These are phyloP conservation scores for Coccyzus lansbergi DNA, from an alignment of 2,797 vertebrate genomes.

Conservation along the genomic window DNA sequence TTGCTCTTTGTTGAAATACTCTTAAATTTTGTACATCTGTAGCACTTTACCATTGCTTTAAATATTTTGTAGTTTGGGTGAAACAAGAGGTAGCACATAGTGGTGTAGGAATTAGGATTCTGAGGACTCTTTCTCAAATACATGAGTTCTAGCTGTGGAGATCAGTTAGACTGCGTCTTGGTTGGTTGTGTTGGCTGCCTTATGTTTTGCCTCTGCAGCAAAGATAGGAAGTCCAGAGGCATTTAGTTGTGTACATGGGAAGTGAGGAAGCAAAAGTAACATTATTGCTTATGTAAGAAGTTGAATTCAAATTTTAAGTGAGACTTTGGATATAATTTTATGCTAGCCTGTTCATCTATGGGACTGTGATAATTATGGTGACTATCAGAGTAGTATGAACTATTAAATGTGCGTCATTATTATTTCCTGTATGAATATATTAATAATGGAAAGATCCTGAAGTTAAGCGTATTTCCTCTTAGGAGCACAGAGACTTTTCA, in stretches of 20 bases:
- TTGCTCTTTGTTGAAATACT: background rate
- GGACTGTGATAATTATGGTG: background rate
- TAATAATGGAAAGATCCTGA: background rate
- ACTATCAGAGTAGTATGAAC: background rate
- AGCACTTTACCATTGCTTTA: background rate
- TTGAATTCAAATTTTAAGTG: background rate
- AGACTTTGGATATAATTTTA: background rate
- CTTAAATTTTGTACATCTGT: background rate
- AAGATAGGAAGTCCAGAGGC: background rate
- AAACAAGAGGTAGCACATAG: rapidly evolving
- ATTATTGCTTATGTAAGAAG: background rate
- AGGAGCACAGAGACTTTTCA: background rate
- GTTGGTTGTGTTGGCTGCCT: background rate
- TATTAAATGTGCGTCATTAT: background rate
- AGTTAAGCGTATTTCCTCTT: background rate
- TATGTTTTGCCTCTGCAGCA: background rate
- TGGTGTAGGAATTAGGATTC: background rate
- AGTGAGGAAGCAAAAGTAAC: background rate
- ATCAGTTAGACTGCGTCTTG: background rate
- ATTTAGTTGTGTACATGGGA: background rate
- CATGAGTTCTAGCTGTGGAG: background rate
- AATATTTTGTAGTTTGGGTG: background rate
- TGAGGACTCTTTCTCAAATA: background rate
- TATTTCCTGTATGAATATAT: background rate
- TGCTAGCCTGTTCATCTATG: background rate